Percentiles rank a stretch among this genome's conserved stretches.
Conservation (phyloP, 1,140 invertebrate species). For the Leptopilina boulardi region DNA sequence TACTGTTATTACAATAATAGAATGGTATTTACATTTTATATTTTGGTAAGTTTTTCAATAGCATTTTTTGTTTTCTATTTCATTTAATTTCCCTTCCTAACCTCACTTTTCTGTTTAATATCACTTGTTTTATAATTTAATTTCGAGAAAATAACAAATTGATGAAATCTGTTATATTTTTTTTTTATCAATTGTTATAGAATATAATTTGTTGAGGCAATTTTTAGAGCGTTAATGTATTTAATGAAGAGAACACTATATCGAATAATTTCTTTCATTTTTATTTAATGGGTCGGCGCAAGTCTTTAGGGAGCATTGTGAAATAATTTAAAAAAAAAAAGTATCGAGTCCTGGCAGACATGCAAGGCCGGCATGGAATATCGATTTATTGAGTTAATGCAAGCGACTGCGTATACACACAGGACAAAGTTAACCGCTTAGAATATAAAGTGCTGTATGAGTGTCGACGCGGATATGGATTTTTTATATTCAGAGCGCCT, state of each 20-base stretch:
- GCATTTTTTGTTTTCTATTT: too few relatives aligned
- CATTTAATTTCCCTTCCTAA: background rate
- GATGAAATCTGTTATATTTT: too few relatives aligned
- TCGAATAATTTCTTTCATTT: too few relatives aligned
- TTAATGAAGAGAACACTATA: background rate
- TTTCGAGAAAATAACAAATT: background rate
- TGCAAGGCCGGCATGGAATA: constrained; percentile 32
- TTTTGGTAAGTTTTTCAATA: too few relatives aligned
- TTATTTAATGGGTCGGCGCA: constrained; percentile 6
- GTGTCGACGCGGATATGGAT: constrained; percentile 31
- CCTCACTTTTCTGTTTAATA: background rate
- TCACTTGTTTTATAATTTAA: too few relatives aligned
- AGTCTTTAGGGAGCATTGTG: constrained; percentile 22
- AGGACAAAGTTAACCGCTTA: constrained; percentile 32
- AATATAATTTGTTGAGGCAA: background rate
- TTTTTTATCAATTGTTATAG: too few relatives aligned
- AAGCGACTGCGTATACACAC: constrained; percentile 26
- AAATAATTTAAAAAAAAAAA: constrained; percentile 27
- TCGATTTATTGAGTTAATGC: constrained; percentile 33
- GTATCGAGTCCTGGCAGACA: constrained; percentile 29
- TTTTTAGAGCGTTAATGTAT: background rate
- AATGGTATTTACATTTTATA: too few relatives aligned
- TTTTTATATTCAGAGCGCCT: constrained; percentile 29
- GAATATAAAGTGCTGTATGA: constrained; percentile 31
- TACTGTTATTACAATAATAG: too few relatives aligned